Base-by-base conservation (phyloP, 2,888 invertebrate species). In the Dexiosoma caninum region DNA sequence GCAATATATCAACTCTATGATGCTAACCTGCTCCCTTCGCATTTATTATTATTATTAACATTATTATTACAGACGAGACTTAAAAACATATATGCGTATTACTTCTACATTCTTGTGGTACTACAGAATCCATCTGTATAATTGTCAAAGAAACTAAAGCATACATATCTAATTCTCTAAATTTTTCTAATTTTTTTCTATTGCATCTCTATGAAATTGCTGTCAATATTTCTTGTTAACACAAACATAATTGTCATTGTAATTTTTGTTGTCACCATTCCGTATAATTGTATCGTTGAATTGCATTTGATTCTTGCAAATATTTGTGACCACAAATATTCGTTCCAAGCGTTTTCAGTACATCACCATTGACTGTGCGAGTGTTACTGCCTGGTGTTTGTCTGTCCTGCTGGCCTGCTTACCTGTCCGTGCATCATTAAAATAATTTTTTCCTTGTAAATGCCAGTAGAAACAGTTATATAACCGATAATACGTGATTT, bases 401-500 rank as follows among this genome's bases (percentile, higher is more conserved):
- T n/a, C n/a, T n/a, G n/a, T n/a, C n/a, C n/a, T n/a, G n/a, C n/a
- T n/a, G n/a, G n/a, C n/a, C n/a, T n/a, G n/a, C n/a, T n/a, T 64
- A 16, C 10, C 16, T 64, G 32, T 16, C 10, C 23, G 32, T 46
- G 14, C 23, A 5, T 23, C 10, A 23, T 69, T 57, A 49, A 70
- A 46, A 70, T 37, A 6, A 44, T 42, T 42, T 69, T 51, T n/a
- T 71, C 51, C 40, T 32, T 37, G n/a, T 60, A 75, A 74, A 44
- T 59, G n/a, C 3, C 23, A 62, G 44, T 75, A 66, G 30, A 59
- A 75, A 59, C 79, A 70, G 79, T 80, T 80, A 80, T 35, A 40
- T 75, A 80, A 75, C 75, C 64, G 79, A 70, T 80, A 75, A 66
- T 74, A 79, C 60, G 53, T 49, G 59, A 78, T 74, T 74, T 59